These are phyloP conservation scores for Dryococelus australis DNA, from an alignment of 2,888 invertebrate species.

Conservation along the genomic window DNA sequence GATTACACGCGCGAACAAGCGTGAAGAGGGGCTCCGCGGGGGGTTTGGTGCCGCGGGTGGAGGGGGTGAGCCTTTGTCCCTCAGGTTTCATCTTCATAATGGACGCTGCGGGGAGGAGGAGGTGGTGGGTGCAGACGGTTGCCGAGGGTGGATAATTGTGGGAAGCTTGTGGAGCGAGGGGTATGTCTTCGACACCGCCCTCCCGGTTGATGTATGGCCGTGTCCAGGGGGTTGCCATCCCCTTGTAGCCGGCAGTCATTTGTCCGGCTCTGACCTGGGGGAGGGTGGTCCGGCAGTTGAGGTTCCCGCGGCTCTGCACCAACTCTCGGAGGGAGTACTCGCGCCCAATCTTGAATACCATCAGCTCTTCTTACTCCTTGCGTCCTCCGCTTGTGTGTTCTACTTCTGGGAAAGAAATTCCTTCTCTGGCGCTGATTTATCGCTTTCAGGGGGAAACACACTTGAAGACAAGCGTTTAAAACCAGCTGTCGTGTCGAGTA, in stretches of 20 bases:
- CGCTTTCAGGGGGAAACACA: too few relatives aligned
- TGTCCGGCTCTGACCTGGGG: not conserved
- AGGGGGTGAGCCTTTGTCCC: not conserved
- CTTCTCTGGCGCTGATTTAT: too few relatives aligned
- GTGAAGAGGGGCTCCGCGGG: not conserved
- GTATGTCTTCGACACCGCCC: conserved; percentile 2
- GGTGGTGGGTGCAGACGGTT: not conserved
- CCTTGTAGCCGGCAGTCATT: not conserved
- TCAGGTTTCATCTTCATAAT: conserved; percentile 11
- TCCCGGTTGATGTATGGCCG: conserved; percentile 3
- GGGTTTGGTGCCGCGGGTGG: not conserved
- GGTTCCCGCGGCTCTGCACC: too few relatives aligned
- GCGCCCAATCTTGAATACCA: too few relatives aligned
- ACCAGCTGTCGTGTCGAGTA: too few relatives aligned
- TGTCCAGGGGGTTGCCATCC: not conserved
- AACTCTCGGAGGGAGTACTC: too few relatives aligned
- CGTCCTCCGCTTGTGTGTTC: too few relatives aligned
- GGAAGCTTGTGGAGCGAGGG: not conserved
- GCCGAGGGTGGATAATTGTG: not conserved
- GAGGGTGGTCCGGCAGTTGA: not conserved
- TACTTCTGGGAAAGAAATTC: too few relatives aligned
- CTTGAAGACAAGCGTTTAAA: too few relatives aligned
- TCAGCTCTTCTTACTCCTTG: too few relatives aligned
- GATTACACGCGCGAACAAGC: not conserved
- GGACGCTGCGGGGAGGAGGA: too few relatives aligned